Evolutionary conservation across 1,140 invertebrate genomes (phyloP).

Genomic region (Drosophila melanica): DNA sequence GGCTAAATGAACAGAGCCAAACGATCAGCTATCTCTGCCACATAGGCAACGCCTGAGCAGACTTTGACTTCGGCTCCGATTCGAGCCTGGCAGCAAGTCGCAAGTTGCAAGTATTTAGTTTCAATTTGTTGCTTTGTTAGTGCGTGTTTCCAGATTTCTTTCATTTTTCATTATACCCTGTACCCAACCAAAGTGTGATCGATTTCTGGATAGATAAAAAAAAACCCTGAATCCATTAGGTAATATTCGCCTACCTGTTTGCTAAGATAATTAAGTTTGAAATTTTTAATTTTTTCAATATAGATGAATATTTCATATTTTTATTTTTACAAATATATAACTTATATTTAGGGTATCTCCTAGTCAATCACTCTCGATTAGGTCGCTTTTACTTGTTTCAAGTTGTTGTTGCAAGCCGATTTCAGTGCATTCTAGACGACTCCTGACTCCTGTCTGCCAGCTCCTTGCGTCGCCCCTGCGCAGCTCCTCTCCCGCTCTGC

Average conservation of each 20-base stretch:
- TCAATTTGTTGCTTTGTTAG: constrained; percentile 82
- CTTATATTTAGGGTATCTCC: background rate
- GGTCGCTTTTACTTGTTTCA: background rate
- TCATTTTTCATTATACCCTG: constrained; percentile 46
- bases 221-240: too few relatives aligned
- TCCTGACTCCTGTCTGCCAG: constrained; percentile 9
- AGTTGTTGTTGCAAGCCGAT: background rate
- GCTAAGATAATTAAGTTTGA: too few relatives aligned
- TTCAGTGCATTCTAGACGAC: constrained; percentile 2
- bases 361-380: background rate
- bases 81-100: constrained; percentile 36
- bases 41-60: constrained; percentile 14
- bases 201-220: background rate
- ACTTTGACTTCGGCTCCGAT: constrained; percentile 1
- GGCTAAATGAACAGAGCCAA: constrained; percentile 69
- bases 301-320: too few relatives aligned
- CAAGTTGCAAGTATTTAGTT: constrained; percentile 75
- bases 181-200: too few relatives aligned
- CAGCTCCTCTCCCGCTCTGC: constrained; percentile 1
- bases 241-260: too few relatives aligned
- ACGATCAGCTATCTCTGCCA: constrained; percentile 55
- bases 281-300: too few relatives aligned
- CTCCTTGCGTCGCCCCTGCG: constrained; percentile 8
- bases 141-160: constrained; percentile 74
- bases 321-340: too few relatives aligned